phyloP scores from a whole-genome alignment of 2,797 vertebrate genomes.

The Periparus ater region DNA sequence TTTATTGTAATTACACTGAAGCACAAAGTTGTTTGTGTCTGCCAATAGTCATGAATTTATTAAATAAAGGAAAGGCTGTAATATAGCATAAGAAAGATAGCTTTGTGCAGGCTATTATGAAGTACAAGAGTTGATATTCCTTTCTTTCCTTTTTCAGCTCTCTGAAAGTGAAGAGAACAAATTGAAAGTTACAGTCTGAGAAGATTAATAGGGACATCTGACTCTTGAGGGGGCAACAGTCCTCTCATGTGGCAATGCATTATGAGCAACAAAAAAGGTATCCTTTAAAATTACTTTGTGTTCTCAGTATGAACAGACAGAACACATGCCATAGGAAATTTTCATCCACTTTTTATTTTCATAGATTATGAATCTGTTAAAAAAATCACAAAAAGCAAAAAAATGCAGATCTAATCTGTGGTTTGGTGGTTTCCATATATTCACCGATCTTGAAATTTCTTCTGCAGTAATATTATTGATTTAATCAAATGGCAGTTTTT shows the following conservation, averaged over 20 bases:
- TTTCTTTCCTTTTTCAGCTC: slow-evolving; percentile 52
- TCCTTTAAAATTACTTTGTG: slow-evolving; percentile 27
- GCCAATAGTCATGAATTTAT: neutral
- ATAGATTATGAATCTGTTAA: neutral
- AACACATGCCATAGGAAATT: neutral
- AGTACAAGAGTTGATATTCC: neutral
- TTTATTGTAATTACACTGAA: neutral
- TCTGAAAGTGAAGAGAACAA: slow-evolving; percentile 24
- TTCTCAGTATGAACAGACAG: neutral
- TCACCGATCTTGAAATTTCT: neutral
- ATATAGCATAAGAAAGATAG: neutral
- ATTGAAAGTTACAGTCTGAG: neutral
- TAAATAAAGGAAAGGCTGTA: neutral
- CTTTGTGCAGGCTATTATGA: neutral
- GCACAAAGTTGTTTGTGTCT: neutral
- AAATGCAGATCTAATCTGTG: neutral
- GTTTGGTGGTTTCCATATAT: neutral
- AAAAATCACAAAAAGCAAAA: neutral
- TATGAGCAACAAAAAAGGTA: slow-evolving; percentile 58
- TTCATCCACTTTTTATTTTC: neutral
- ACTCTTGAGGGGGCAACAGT: slow-evolving; percentile 2
- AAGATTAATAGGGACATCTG: slow-evolving; percentile 27
- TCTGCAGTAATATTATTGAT: neutral
- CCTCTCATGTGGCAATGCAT: slow-evolving; percentile 5
- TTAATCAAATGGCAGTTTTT: neutral